phyloP scores from a whole-genome alignment of 1,140 invertebrate genomes.

The Copidosoma floridanum region DNA sequence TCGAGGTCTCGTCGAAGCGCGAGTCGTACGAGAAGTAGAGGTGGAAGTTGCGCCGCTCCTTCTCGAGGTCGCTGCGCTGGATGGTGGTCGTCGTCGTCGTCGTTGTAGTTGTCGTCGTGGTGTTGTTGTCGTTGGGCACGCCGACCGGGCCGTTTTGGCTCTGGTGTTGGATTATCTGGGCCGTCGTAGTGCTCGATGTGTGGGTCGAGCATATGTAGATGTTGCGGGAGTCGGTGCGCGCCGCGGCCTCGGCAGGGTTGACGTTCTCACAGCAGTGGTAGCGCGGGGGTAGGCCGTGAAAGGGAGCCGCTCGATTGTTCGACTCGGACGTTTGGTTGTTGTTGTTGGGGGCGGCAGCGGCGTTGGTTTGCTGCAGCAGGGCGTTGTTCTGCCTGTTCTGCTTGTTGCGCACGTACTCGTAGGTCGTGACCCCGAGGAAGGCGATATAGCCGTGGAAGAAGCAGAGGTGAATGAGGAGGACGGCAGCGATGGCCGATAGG shows the following conservation, averaged over 20 bases:
- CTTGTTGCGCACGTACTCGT: constrained; percentile 78
- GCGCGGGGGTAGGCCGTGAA: neutral
- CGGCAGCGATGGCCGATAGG: constrained; percentile 72
- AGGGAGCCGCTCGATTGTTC: constrained; percentile 14
- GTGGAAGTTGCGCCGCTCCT: constrained; percentile 44
- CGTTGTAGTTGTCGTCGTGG: too few species aligned
- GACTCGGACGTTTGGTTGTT: neutral
- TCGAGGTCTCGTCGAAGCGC: constrained; percentile 42
- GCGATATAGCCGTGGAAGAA: constrained; percentile 88
- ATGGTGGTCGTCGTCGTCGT: neutral
- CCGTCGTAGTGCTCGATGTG: constrained; percentile 1
- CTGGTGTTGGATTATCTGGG: constrained; percentile 19
- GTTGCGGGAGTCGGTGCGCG: constrained; percentile 29
- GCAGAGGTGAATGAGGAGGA: constrained; percentile 81
- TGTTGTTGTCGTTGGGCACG: neutral
- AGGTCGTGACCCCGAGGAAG: constrained; percentile 81
- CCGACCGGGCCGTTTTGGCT: neutral
- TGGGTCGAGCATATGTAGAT: constrained; percentile 45
- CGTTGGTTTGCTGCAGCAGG: neutral
- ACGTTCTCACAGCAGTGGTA: constrained; percentile 36
- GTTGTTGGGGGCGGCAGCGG: constrained; percentile 5
- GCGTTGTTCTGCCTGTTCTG: constrained; percentile 39
- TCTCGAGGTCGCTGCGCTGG: constrained; percentile 6
- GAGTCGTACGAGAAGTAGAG: constrained; percentile 49
- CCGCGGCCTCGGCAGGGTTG: neutral